These are phyloP conservation scores for Morelia viridis DNA, from an alignment of 2,797 vertebrate species.

Conservation along the genomic window DNA sequence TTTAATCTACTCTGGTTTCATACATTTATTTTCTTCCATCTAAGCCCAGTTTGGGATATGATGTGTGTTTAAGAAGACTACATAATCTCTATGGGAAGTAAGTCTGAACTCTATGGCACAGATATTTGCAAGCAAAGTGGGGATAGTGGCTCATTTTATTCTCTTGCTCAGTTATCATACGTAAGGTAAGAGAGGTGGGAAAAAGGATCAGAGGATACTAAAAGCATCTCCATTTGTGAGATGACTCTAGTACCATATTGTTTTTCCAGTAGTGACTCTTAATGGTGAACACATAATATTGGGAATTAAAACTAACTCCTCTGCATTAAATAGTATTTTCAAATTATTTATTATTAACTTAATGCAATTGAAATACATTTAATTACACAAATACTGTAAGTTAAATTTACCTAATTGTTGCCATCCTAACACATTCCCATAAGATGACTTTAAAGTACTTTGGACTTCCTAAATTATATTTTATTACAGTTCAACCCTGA, in stretches of 20 bases:
- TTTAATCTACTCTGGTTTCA: not conserved
- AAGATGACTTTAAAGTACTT: not conserved
- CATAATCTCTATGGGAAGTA: not conserved
- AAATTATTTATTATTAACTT: not conserved
- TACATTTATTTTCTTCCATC: not conserved
- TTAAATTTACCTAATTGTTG: not conserved
- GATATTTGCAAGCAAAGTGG: not conserved
- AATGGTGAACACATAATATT: not conserved
- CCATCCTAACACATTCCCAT: not conserved
- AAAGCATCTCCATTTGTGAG: not conserved
- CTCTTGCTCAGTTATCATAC: not conserved
- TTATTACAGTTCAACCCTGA: not conserved
- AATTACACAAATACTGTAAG: not conserved
- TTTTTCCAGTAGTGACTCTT: not conserved
- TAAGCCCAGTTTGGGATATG: not conserved
- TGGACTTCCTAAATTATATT: not conserved
- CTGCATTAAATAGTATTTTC: not conserved
- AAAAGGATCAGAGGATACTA: not conserved
- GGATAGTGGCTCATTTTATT: too few relatives aligned
- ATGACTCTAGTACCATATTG: not conserved
- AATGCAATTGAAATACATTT: not conserved
- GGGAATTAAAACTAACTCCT: not conserved
- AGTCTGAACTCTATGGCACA: not conserved
- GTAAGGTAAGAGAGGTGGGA: not conserved
- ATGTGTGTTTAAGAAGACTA: not conserved